phyloP scores from a whole-genome alignment of 2,797 vertebrate genomes.

The Malurus splendens region DNA sequence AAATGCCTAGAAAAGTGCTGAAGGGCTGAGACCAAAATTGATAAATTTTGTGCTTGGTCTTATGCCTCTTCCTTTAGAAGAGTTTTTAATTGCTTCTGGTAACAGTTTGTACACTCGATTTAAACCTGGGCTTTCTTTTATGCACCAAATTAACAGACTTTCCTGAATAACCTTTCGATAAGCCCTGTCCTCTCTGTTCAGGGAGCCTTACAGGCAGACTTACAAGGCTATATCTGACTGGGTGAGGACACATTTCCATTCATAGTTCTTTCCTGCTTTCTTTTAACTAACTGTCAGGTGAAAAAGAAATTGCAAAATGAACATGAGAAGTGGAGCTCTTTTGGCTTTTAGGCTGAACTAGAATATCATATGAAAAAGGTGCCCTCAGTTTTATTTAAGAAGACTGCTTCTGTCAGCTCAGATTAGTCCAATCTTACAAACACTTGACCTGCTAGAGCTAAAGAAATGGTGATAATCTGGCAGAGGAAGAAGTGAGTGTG shows the following conservation, averaged over 20 bases:
- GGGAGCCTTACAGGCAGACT: not conserved
- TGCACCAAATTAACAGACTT: not conserved
- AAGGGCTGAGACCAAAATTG: not conserved
- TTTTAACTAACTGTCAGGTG: not conserved
- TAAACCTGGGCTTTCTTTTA: not conserved
- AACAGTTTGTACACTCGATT: not conserved
- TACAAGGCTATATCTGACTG: not conserved
- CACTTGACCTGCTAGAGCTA: not conserved
- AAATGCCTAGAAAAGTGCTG: not conserved
- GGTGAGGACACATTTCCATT: not conserved
- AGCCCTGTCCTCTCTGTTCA: not conserved
- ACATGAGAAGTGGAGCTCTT: not conserved
- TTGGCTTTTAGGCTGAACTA: not conserved
- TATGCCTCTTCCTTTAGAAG: not conserved
- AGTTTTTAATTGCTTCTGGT: not conserved
- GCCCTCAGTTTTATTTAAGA: not conserved
- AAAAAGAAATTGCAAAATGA: not conserved
- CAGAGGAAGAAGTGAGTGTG: not conserved
- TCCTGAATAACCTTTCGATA: not conserved
- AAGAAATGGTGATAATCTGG: not conserved
- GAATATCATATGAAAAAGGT: not conserved
- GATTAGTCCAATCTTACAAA: not conserved
- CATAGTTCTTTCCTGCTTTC: not conserved
- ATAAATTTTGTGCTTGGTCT: not conserved
- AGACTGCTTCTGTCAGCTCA: not conserved